phyloP scores from a whole-genome alignment of 2,797 vertebrate species.

The Borostomias antarcticus region DNA sequence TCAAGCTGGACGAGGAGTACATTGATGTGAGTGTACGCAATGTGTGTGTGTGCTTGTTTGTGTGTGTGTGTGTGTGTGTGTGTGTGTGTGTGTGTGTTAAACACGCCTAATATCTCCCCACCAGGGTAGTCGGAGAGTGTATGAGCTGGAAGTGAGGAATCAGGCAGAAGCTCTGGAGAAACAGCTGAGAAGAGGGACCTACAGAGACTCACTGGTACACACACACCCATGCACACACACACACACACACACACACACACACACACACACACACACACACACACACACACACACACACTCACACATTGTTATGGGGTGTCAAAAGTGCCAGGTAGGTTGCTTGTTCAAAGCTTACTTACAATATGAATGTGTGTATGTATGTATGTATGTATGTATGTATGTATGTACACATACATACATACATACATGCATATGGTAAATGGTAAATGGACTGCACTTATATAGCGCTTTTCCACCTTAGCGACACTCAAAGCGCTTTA shows the following conservation, averaged over 20 bases:
- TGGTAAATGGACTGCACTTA: too few relatives aligned
- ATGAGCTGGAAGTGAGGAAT: slow-evolving; percentile 90
- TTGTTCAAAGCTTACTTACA: too few relatives aligned
- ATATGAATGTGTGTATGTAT: background rate
- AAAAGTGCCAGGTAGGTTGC: too few relatives aligned
- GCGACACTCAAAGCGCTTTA: too few relatives aligned
- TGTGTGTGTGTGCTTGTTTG: background rate
- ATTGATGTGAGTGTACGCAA: slow-evolving; percentile 78
- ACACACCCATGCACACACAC: slow-evolving; percentile 2
- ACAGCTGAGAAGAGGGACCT: slow-evolving; percentile 83
- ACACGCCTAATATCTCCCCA: slow-evolving; percentile 20
- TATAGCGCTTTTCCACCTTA: too few relatives aligned
- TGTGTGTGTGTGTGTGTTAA: slow-evolving; percentile 2
- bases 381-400: background rate
- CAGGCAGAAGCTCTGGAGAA: slow-evolving; percentile 85
- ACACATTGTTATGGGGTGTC: too few relatives aligned
- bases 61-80: background rate
- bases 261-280: slow-evolving; percentile 11
- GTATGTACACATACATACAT: background rate
- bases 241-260: slow-evolving; percentile 1
- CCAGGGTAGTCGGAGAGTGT: slow-evolving; percentile 90
- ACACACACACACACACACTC: slow-evolving; percentile 10
- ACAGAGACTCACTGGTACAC: slow-evolving; percentile 87
- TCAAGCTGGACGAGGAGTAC: slow-evolving; percentile 92
- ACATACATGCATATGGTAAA: background rate